These are phyloP conservation scores for Sprattus sprattus DNA, from an alignment of 2,113 vertebrate species.

Conservation along the genomic window DNA sequence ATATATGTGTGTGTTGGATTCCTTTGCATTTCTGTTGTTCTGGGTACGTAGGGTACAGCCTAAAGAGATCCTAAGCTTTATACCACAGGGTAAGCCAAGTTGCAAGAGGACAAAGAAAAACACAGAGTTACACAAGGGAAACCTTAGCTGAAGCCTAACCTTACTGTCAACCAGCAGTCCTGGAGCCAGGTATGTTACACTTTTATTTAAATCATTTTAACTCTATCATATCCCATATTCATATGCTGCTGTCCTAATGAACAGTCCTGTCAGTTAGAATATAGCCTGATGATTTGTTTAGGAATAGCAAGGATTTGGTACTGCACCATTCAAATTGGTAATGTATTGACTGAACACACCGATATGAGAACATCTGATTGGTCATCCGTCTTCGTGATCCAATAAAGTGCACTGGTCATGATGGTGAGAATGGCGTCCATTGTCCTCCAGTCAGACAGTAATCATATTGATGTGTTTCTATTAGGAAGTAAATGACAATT, in stretches of 20 bases:
- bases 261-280: background rate
- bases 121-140: background rate
- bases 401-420: conserved; percentile 16
- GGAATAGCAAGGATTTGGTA: background rate
- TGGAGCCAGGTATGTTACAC: background rate
- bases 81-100: background rate
- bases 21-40: background rate
- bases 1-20: background rate
- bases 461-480: background rate
- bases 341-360: background rate
- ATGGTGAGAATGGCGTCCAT: background rate
- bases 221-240: background rate
- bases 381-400: conserved; percentile 39
- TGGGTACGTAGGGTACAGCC: too few species aligned
- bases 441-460: background rate
- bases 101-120: background rate
- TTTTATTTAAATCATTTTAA: background rate
- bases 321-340: background rate
- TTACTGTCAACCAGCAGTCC: background rate
- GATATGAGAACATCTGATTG: background rate
- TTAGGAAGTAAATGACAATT: background rate
- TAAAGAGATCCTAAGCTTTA: too few species aligned
- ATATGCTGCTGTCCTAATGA: background rate
- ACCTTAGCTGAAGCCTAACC: background rate
- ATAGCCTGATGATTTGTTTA: background rate